phyloP scores from a whole-genome alignment of 2,888 invertebrate species.

The Leptinotarsa juncta region DNA sequence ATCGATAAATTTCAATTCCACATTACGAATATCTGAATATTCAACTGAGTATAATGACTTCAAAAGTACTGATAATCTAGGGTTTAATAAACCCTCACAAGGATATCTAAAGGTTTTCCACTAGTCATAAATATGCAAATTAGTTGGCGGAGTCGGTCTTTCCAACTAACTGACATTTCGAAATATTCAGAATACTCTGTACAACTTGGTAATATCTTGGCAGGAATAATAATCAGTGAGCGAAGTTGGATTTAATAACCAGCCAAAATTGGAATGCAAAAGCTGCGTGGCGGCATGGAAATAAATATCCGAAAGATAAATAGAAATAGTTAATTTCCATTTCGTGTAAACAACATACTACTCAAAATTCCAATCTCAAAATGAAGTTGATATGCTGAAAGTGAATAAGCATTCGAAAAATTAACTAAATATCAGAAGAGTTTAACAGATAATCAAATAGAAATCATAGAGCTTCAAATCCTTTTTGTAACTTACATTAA shows the following conservation, averaged over 20 bases:
- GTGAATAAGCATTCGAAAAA: too few species aligned
- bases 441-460: too few species aligned
- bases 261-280: constrained; percentile 8
- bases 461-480: too few species aligned
- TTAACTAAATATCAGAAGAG: too few species aligned
- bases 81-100: constrained; percentile 13
- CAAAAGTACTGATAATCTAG: constrained; percentile 3
- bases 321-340: constrained; percentile 6
- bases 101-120: constrained; percentile 10
- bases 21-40: constrained; percentile 5
- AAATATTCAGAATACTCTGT: constrained; percentile 17
- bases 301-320: constrained; percentile 1
- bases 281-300: constrained; percentile 5
- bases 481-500: too few species aligned
- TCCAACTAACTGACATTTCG: constrained; percentile 10
- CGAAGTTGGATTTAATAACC: constrained; percentile 8
- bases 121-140: constrained; percentile 20
- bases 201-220: constrained; percentile 19
- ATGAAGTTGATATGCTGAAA: too few species aligned
- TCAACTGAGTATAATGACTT: constrained; percentile 13
- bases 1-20: background rate
- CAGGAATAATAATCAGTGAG: constrained; percentile 16
- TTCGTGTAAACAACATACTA: background rate
- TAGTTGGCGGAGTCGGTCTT: constrained; percentile 5
- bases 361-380: background rate